A percentile compares a stretch with the other conserved stretches of the same genome.
Conservation (phyloP, 2,113 vertebrate species). For the Chaetorhynchus papuensis region DNA sequence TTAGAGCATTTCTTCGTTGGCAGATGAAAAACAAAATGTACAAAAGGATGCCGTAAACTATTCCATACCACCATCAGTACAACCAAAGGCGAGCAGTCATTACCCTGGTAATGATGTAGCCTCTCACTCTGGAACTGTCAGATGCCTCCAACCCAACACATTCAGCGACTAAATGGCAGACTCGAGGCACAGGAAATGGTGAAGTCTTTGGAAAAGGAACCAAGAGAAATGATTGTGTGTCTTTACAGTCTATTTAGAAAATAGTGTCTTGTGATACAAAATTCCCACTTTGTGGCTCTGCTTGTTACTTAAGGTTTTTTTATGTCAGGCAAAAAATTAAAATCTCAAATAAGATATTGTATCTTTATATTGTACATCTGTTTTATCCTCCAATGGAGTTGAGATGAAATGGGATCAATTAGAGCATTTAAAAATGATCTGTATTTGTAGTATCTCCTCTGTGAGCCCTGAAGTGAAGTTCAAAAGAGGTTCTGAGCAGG, state of each 20-base stretch:
- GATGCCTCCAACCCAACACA: not conserved
- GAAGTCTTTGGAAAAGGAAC: not conserved
- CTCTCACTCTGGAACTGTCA: not conserved
- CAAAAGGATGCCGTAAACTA: slow-evolving; percentile 27
- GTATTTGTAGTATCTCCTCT: not conserved
- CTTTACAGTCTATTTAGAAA: not conserved
- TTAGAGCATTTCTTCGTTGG: slow-evolving; percentile 23
- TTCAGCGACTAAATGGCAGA: not conserved
- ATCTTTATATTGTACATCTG: not conserved
- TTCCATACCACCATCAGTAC: not conserved
- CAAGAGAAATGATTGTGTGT: not conserved
- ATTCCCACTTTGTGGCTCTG: not conserved
- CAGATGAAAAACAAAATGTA: slow-evolving; percentile 37
- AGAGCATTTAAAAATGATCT: not conserved
- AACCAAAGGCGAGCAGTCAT: not conserved
- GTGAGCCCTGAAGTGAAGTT: not conserved
- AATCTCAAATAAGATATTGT: not conserved
- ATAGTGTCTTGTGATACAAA: not conserved
- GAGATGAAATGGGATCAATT: not conserved
- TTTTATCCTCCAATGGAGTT: not conserved
- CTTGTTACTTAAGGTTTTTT: not conserved
- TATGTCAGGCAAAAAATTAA: not conserved
- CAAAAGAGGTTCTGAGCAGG: not conserved
- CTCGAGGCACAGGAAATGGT: not conserved
- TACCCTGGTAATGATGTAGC: not conserved